These are phyloP conservation scores for Adela reaumurella DNA, from an alignment of 2,888 invertebrate genomes.

Conservation along the genomic window DNA sequence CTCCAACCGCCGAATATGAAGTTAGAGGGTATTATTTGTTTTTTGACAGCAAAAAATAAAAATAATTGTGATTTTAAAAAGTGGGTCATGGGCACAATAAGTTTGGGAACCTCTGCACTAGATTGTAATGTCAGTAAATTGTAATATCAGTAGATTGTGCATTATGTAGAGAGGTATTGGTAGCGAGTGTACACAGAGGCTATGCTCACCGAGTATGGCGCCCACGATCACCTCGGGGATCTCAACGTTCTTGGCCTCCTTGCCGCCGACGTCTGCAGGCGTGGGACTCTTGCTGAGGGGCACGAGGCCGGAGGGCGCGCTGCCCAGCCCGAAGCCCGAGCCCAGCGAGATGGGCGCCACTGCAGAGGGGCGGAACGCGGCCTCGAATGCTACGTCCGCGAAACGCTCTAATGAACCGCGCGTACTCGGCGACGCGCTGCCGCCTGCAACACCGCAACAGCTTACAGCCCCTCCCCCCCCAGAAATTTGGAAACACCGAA, in stretches of 20 bases:
- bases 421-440: slow-evolving; percentile 27
- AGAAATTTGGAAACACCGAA: slow-evolving; percentile 2
- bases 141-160: no score
- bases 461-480: slow-evolving; percentile 3
- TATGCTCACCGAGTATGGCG: slow-evolving; percentile 87
- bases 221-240: slow-evolving; percentile 96
- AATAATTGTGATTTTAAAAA: no score
- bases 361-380: slow-evolving; percentile 59
- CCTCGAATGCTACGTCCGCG: slow-evolving; percentile 73
- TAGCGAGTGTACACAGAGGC: no score
- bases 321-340: slow-evolving; percentile 61
- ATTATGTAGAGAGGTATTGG: no score
- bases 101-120: no score
- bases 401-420: slow-evolving; percentile 70
- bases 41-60: no score
- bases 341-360: slow-evolving; percentile 85
- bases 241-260: slow-evolving; percentile 89
- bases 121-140: no score
- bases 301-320: slow-evolving; percentile 68
- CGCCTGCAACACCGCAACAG: slow-evolving; percentile 1
- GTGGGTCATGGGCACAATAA: no score
- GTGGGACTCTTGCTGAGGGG: slow-evolving; percentile 77
- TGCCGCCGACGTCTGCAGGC: slow-evolving; percentile 68
- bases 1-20: no score
- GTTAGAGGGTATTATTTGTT: no score